These are phyloP conservation scores for Falco columbarius DNA, from an alignment of 2,797 vertebrate genomes.

Conservation along the genomic window DNA sequence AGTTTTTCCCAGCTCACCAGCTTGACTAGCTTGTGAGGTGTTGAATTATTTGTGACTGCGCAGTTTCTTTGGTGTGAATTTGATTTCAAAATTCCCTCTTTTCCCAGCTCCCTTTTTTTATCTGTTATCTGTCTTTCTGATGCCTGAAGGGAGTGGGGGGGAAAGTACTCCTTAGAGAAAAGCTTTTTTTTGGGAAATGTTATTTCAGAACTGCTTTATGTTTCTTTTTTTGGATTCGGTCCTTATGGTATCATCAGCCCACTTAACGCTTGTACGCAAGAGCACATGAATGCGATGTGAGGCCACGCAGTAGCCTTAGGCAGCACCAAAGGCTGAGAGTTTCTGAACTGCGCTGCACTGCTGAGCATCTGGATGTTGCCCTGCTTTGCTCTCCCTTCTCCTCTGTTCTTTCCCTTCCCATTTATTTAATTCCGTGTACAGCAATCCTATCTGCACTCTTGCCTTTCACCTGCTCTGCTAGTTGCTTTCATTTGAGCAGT, in stretches of 20 bases:
- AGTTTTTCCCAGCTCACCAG: not conserved
- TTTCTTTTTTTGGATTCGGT: not conserved
- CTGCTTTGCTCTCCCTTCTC: not conserved
- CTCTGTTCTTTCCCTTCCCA: fast-evolving
- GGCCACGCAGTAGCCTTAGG: not conserved
- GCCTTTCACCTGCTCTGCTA: not conserved
- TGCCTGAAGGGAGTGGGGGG: not conserved
- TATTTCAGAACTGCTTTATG: not conserved
- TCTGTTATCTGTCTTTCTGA: not conserved
- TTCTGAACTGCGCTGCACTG: not conserved
- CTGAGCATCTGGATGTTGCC: not conserved
- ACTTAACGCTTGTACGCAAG: fast-evolving
- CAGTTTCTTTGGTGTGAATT: not conserved
- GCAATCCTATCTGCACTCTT: not conserved
- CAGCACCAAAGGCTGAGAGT: not conserved
- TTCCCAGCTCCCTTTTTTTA: not conserved
- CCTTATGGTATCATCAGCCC: not conserved
- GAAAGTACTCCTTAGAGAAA: not conserved
- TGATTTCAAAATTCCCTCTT: not conserved
- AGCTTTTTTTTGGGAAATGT: not conserved
- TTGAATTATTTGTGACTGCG: constrained; percentile 20
- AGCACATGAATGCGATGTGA: not conserved
- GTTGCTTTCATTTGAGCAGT: not conserved
- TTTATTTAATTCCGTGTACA: fast-evolving
- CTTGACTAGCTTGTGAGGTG: not conserved